Evolutionary conservation across 2,113 vertebrate genomes (phyloP), one percentile per base, ranked within the genome.

Genomic region (Corydoras sp.): DNA sequence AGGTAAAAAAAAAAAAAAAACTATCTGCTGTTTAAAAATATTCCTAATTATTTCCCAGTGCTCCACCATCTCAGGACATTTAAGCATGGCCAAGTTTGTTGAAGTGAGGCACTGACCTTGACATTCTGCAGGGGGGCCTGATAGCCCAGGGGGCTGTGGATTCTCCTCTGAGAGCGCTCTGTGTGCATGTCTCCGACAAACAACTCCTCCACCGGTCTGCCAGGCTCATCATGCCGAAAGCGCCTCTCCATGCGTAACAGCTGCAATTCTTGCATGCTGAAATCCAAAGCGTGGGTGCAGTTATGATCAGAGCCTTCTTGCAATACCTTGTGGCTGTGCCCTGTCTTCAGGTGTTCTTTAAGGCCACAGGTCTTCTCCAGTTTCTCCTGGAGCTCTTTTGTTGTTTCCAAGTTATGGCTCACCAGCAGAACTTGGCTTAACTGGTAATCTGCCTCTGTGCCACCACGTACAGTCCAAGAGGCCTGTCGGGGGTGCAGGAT

Each of bases 231-330:
- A 69, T 91, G 93, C 35, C 89, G 84, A 76, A 93, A 88, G 71
- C 90, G 92, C 77, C 90, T 92, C 83, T 94, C 93, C 61, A 94
- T 88, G 0, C 93, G 91, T 74, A 94, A 85, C 62, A 94, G 87
- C 76, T 92, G 91, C 60, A 94, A 89, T 67, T 94, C 93, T 0
- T 93, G 91, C 92, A 94, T 94, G 81, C 92, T 91, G 65, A 92
- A 92, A 82, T 89, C 91, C 69, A 94, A 80, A 2, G 89, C 89
- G 66, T 81, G 87, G 67, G 88, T 89, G 76, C 92, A 93, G 75
- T 92, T 90, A 0, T 80, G 88, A 75, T 91, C 88, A 0, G 81
- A 88, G 53, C 91, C 88, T 35, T 91, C 91, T 48, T 82, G 86
- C 90, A 90, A 90, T 77, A 94, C 80, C 78, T 92, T 86, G 0